Percentiles rank a stretch among this genome's conserved stretches.
Conservation (phyloP, 2,113 vertebrate genomes). For the Dromas ardeola region DNA sequence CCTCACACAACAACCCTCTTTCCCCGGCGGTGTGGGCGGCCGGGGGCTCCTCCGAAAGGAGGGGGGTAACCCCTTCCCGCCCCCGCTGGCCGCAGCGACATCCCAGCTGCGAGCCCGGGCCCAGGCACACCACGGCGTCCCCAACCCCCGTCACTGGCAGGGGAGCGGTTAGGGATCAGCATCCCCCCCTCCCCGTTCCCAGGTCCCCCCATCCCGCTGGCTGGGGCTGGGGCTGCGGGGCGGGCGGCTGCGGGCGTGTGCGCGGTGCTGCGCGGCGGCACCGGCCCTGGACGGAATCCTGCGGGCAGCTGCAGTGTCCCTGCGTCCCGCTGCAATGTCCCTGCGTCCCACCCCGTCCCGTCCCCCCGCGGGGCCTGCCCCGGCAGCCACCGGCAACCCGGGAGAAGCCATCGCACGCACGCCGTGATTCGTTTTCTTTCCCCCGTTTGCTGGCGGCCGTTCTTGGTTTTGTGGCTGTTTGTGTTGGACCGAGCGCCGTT, state of each 20-base stretch:
- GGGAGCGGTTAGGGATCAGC: not conserved
- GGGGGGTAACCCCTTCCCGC: not conserved
- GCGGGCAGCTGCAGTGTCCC: not conserved
- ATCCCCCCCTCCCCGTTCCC: not conserved
- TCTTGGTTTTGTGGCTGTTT: fast-evolving
- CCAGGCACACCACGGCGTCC: not conserved
- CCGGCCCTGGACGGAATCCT: not conserved
- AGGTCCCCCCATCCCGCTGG: not conserved
- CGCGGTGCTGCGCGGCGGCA: not conserved
- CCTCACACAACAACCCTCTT: not conserved
- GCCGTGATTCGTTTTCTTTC: not conserved
- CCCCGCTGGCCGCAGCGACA: not conserved
- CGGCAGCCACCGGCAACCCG: not conserved
- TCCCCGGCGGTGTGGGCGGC: not conserved
- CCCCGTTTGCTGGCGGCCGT: not conserved
- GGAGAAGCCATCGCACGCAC: not conserved
- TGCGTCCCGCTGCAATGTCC: not conserved
- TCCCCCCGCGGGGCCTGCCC: not conserved
- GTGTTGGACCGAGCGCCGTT: fast-evolving
- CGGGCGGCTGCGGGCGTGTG: not conserved
- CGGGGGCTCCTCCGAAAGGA: not conserved
- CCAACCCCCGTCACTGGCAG: not conserved
- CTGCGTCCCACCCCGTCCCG: not conserved
- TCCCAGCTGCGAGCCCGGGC: not conserved
- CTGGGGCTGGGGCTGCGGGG: not conserved